Conservation (phyloP, 2,888 invertebrate species). For the Drosophila kambysellisi region DNA sequence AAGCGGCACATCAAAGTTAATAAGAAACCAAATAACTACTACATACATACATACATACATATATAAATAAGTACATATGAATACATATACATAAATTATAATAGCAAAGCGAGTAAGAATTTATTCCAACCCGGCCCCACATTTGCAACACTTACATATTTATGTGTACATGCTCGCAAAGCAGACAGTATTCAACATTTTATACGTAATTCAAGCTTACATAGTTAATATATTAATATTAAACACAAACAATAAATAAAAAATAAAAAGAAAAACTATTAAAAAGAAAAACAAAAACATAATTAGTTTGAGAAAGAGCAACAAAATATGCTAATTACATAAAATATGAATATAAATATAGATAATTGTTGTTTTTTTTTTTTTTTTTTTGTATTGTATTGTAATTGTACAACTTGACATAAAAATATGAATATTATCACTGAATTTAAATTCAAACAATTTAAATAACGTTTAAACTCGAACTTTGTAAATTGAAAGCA, state of each 20-base stretch:
- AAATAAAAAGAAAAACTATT: not conserved
- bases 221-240: constrained; percentile 51
- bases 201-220: constrained; percentile 76
- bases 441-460: constrained; percentile 72
- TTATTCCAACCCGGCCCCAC: constrained; percentile 35
- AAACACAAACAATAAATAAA: constrained; percentile 18
- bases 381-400: constrained; percentile 62
- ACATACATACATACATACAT: constrained; percentile 13
- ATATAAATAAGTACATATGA: constrained; percentile 31
- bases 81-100: constrained; percentile 23
- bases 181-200: constrained; percentile 53
- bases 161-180: constrained; percentile 18
- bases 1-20: constrained; percentile 33
- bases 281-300: not conserved
- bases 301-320: constrained; percentile 12
- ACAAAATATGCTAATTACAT: constrained; percentile 51
- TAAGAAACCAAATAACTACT: constrained; percentile 1
- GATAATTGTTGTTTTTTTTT: constrained; percentile 59
- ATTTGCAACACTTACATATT: constrained; percentile 18
- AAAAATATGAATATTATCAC: constrained; percentile 68
- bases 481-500: constrained; percentile 70
- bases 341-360: constrained; percentile 44
- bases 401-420: constrained; percentile 59
- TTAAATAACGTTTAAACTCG: constrained; percentile 63
- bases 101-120: constrained; percentile 21